phyloP scores from a whole-genome alignment of 37 sponge, comb jelly and placozoan genomes.

The Bolinopsis microptera region DNA sequence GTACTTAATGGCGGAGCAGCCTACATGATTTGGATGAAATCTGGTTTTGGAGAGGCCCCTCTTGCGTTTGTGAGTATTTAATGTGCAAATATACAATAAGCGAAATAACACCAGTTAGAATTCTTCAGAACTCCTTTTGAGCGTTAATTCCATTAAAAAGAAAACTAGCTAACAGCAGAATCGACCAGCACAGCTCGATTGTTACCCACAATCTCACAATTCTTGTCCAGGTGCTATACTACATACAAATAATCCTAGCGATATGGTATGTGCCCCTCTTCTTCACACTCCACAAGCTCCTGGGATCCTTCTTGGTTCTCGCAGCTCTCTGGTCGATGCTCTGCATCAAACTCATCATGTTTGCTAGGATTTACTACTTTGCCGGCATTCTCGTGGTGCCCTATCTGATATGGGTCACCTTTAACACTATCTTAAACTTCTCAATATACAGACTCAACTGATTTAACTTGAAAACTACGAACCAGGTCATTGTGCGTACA shows the following conservation, averaged over 20 bases:
- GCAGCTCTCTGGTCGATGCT: constrained; percentile 19
- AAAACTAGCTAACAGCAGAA: too few species aligned
- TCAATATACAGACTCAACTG: constrained; percentile 23
- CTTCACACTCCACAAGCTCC: constrained; percentile 20
- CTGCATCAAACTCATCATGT: constrained; percentile 2
- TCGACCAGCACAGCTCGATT: too few species aligned
- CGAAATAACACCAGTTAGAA: neutral
- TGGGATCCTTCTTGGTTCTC: constrained; percentile 1
- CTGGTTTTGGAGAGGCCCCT: constrained; percentile 10
- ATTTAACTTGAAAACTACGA: too few species aligned
- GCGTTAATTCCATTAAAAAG: too few species aligned
- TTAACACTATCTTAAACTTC: constrained; percentile 18
- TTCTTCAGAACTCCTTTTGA: too few species aligned
- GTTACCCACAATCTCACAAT: too few species aligned
- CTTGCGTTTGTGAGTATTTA: constrained; percentile 9
- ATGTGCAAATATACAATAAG: neutral
- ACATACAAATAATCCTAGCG: constrained; percentile 25
- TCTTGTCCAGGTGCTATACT: constrained; percentile 6
- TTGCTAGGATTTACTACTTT: neutral
- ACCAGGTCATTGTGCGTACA: too few species aligned
- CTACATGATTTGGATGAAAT: neutral
- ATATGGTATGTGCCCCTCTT: constrained; percentile 37
- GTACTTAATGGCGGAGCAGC: constrained; percentile 22
- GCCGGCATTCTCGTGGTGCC: constrained; percentile 23
- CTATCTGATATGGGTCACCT: constrained; percentile 10